Conservation (phyloP, 1,140 invertebrate species). For the Fopius arisanus region DNA sequence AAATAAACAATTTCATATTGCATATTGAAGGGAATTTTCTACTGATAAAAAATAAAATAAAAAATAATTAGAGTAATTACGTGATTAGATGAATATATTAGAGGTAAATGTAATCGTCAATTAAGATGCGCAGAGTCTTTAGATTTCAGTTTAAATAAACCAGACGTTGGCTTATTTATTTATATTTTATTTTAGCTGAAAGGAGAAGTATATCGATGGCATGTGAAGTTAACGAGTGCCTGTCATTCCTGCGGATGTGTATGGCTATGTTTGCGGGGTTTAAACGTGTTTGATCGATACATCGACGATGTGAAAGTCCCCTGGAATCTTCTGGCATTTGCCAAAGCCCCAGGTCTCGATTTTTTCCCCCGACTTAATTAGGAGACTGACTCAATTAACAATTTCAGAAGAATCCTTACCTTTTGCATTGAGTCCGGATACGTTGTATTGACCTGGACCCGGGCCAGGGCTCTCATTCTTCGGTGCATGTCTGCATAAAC, state of each 20-base stretch:
- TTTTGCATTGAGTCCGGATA: constrained; percentile 82
- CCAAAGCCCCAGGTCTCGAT: neutral
- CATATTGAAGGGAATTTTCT: no score
- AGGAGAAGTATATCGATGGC: constrained; percentile 22
- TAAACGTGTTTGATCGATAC: constrained; percentile 48
- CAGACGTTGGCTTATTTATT: neutral
- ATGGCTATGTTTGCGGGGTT: neutral
- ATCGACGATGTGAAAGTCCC: neutral
- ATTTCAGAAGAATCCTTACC: constrained; percentile 63
- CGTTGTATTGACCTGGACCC: constrained; percentile 86
- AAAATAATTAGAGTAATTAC: no score
- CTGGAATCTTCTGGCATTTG: constrained; percentile 20
- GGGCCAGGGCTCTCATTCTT: constrained; percentile 73
- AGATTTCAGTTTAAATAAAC: neutral
- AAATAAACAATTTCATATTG: no score
- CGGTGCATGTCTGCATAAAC: constrained; percentile 58
- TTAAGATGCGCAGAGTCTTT: no score
- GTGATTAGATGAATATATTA: no score
- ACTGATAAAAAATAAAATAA: no score
- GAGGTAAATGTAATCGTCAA: no score
- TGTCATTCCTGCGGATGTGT: constrained; percentile 37
- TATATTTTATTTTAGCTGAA: neutral
- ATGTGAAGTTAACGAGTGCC: constrained; percentile 34
- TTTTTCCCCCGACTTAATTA: neutral
- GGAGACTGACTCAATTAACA: neutral